Conservation (phyloP, 1,140 invertebrate species). For the Philopotamus ludificatus region DNA sequence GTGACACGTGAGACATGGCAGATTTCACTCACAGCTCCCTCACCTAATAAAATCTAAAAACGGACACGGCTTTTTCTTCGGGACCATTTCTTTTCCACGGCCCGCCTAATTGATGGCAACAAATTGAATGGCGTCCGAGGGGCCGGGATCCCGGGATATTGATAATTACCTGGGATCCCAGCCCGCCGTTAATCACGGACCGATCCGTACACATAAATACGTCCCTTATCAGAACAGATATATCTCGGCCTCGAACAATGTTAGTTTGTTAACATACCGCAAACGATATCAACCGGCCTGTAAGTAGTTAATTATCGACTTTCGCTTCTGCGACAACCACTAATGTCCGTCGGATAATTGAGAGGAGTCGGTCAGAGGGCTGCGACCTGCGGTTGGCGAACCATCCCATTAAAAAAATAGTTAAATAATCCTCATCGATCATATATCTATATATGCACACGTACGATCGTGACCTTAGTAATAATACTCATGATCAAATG, state of each 20-base stretch:
- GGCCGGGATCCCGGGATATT: background rate
- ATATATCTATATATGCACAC: too few species aligned
- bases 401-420: too few species aligned
- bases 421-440: too few species aligned
- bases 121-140: background rate
- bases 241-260: slow-evolving; percentile 42
- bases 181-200: background rate
- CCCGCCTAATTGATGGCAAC: background rate
- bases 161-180: background rate
- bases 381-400: background rate
- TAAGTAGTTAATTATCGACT: slow-evolving; percentile 49
- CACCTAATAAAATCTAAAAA: too few species aligned
- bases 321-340: slow-evolving; percentile 41
- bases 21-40: too few species aligned
- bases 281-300: slow-evolving; percentile 44
- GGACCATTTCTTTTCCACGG: too few species aligned
- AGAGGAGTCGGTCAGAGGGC: slow-evolving; percentile 1
- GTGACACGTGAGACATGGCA: too few species aligned
- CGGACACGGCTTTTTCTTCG: too few species aligned
- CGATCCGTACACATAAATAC: slow-evolving; percentile 44
- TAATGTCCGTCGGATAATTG: slow-evolving; percentile 27
- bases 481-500: too few species aligned
- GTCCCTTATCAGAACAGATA: slow-evolving; percentile 35
- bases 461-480: too few species aligned
- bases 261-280: slow-evolving; percentile 48